These are phyloP conservation scores for Apoda limacodes DNA, from an alignment of 2,888 invertebrate genomes.

Conservation along the genomic window DNA sequence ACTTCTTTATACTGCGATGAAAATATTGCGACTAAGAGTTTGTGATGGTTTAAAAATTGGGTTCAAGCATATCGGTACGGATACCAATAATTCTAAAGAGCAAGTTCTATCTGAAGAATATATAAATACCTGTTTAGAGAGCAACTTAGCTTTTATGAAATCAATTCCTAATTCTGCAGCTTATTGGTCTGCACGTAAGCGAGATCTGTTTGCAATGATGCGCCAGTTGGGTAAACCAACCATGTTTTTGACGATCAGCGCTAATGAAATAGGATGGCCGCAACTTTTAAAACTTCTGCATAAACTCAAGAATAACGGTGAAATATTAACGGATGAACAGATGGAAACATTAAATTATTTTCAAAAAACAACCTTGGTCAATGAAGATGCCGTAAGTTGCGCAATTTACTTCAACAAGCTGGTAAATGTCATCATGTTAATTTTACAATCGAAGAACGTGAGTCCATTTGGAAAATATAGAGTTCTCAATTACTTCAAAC, in stretches of 20 bases:
- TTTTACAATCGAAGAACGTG: slow-evolving; percentile 19
- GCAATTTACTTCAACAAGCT: slow-evolving; percentile 27
- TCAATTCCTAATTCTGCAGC: slow-evolving; percentile 35
- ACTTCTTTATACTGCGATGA: slow-evolving; percentile 23
- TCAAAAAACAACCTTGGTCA: slow-evolving; percentile 17
- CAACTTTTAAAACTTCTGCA: slow-evolving; percentile 29
- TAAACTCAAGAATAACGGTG: slow-evolving; percentile 27
- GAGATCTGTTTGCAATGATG: slow-evolving; percentile 30
- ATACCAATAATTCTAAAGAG: slow-evolving; percentile 9
- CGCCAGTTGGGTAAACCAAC: slow-evolving; percentile 33
- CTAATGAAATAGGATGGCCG: slow-evolving; percentile 39
- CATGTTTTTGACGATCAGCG: slow-evolving; percentile 29
- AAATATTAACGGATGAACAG: slow-evolving; percentile 16
- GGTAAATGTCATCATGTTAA: slow-evolving; percentile 18
- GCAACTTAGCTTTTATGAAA: slow-evolving; percentile 32
- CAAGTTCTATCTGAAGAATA: slow-evolving; percentile 21
- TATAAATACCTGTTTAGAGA: slow-evolving; percentile 23
- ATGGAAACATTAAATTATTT: slow-evolving; percentile 4
- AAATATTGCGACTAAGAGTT: slow-evolving; percentile 17
- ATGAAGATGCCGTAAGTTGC: slow-evolving; percentile 21
- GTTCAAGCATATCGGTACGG: slow-evolving; percentile 6
- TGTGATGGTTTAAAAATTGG: slow-evolving; percentile 8
- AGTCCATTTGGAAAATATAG: slow-evolving; percentile 24
- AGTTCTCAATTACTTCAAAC: slow-evolving; percentile 23
- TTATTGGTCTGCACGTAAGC: slow-evolving; percentile 34